Evolutionary conservation across 2,888 invertebrate species (phyloP).

Genomic region (Papilio protenor): DNA sequence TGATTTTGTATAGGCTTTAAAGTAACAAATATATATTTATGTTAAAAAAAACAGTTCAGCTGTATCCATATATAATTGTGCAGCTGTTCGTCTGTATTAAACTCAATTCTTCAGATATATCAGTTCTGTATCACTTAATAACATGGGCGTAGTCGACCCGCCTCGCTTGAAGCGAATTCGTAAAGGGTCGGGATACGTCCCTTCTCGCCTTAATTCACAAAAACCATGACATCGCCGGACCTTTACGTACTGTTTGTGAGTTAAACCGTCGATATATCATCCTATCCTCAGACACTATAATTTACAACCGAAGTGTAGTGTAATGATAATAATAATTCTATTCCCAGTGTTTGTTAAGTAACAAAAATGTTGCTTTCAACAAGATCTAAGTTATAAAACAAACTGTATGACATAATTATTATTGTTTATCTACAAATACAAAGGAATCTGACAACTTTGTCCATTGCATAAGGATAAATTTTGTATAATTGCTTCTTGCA

Average conservation of each 20-base stretch:
- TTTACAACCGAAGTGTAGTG: background rate
- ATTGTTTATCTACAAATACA: background rate
- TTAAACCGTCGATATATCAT: conserved; percentile 74
- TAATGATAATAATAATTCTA: background rate
- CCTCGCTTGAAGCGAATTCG: conserved; percentile 62
- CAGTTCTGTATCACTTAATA: conserved; percentile 75
- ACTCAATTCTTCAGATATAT: conserved; percentile 61
- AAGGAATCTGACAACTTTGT: background rate
- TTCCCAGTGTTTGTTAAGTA: background rate
- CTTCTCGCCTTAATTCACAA: conserved; percentile 77
- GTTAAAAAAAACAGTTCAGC: background rate
- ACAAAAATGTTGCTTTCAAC: no score
- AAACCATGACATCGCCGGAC: conserved; percentile 74
- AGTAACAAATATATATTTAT: background rate
- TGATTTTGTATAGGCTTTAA: no score
- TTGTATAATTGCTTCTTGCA: background rate
- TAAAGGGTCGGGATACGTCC: conserved; percentile 64
- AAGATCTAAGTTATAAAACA: no score
- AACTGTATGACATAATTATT: no score
- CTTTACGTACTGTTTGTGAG: conserved; percentile 79
- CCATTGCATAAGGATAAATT: background rate
- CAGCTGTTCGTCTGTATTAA: conserved; percentile 46
- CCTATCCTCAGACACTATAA: conserved; percentile 62
- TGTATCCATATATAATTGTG: background rate
- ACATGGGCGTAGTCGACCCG: conserved; percentile 57